Evolutionary conservation across 2,797 vertebrate species (phyloP), one percentile per base, ranked within the genome.

Genomic region (Eospalax fontanierii): DNA sequence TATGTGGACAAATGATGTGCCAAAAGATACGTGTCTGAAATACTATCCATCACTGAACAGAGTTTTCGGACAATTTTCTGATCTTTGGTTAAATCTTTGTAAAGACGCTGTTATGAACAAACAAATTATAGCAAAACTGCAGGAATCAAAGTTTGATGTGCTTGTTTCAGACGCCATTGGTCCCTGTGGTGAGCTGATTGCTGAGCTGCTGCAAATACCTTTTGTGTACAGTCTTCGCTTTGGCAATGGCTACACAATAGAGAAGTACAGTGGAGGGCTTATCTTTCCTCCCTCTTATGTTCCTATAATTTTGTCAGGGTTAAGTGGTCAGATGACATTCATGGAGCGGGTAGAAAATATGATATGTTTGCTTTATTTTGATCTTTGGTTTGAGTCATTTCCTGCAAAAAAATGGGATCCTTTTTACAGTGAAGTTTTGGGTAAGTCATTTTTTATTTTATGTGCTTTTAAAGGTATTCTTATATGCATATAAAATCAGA

Each of bases 161-260:
- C 6, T 99, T 22, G 30, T 99, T 0, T 95, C 96, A 54, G 98
- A 98, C 19, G 96, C 98, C 0, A 0, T 98, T 16, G 0, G 12
- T 65, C 0, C 78, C 5, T 96, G 98, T 74, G 26, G 57, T 90
- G 76, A 79, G 84, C 59, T 98, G 70, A 46, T 75, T 71, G 98
- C 99, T 28, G 98, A 98, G 22, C 93, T 91, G 28, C 95, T 99
- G 75, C 97, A 95, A 0, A 85, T 98, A 71, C 98, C 99, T 0
- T 98, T 99, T 0, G 30, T 99, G 7, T 98, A 98, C 15, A 97
- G 97, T 12, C 87, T 99, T 2, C 92, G 98, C 6, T 98, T 99
- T 89, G 97, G 98, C 50, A 0, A 98, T 0, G 99, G 96, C 40
- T 91, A 98, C 2, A 4, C 19, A 7, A 14, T 86, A 18, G 98